Base-by-base conservation (phyloP, 2,113 vertebrate genomes). In the Clarias batrachus region DNA sequence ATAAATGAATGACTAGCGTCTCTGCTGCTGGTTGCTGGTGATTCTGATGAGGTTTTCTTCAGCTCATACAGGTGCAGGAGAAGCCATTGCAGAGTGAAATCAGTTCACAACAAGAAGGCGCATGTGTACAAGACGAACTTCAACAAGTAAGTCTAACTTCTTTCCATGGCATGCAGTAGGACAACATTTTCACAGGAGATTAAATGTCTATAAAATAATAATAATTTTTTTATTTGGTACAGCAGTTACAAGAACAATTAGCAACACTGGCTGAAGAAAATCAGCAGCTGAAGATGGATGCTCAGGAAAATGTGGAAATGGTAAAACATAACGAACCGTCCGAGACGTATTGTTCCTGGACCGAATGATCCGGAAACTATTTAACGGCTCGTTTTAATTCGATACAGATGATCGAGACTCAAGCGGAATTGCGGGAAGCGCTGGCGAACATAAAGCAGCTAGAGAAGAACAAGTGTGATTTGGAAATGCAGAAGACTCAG, bases 261-360 rank as follows among this genome's bases (percentile, higher is more conserved):
- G 71, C 89, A 41, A 52, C 3, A n/a, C 1, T 86, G n/a, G 66
- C 0, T 73, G 84, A 88, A 11, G 93, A 94, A 83, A 88, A 91
- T 60, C 89, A 16, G 9, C 93, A 92, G 87, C 19, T 95, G 37
- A 92, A 92, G 87, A 56, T 33, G 4, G 91, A 91, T n/a, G 87
- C 94, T 0, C 87, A 91, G 71, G 89, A 92, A 30, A 93, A 92
- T 21, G 84, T 92, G 13, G 90, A 93, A 59, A 90, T 86, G 86
- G 92, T 94, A 85, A 89, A 4, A 54, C 11, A 0, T 65, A 2
- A 12, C 6, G 48, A 16, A n/a, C 14, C 30, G n/a, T 65, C 52
- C 56, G 77, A 76, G 62, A 11, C 0, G 2, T 9, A 19, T 41
- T 12, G 6, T 52, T 48, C 13, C 57, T 52, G 30, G 21, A 41